Conservation (phyloP, 2,888 invertebrate species). For the Dugesia japonica region DNA sequence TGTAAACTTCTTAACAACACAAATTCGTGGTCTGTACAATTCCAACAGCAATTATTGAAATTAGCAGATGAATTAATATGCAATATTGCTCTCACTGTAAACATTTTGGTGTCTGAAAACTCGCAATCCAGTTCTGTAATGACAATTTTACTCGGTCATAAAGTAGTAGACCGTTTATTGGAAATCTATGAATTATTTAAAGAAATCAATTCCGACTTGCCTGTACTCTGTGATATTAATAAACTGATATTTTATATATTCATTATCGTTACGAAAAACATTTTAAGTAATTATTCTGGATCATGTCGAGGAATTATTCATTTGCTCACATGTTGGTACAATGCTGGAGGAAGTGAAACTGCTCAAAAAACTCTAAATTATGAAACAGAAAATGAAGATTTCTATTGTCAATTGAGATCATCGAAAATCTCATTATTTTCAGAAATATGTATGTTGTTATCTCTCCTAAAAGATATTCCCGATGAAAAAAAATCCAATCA, state of each 20-base stretch:
- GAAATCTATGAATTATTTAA: background rate
- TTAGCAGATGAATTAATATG: background rate
- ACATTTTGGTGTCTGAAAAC: background rate
- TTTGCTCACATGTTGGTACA: background rate
- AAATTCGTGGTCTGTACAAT: background rate
- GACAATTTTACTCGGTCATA: background rate
- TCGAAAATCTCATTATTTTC: background rate
- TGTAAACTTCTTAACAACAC: background rate
- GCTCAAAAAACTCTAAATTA: background rate
- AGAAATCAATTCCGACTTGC: background rate
- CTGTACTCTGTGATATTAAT: background rate
- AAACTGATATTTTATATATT: background rate
- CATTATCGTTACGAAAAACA: background rate
- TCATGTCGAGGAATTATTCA: conserved; percentile 8
- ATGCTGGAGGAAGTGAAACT: background rate
- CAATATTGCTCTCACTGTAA: background rate
- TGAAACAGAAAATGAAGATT: background rate
- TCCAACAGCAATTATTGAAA: background rate
- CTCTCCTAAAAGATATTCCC: background rate
- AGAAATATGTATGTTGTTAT: background rate
- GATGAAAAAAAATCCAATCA: background rate
- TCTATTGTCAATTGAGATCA: background rate
- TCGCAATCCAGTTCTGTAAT: background rate
- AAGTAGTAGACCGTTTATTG: background rate
- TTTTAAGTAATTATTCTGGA: background rate